Base-by-base conservation (phyloP, 2,888 invertebrate genomes). In the Alloplasta piceator region DNA sequence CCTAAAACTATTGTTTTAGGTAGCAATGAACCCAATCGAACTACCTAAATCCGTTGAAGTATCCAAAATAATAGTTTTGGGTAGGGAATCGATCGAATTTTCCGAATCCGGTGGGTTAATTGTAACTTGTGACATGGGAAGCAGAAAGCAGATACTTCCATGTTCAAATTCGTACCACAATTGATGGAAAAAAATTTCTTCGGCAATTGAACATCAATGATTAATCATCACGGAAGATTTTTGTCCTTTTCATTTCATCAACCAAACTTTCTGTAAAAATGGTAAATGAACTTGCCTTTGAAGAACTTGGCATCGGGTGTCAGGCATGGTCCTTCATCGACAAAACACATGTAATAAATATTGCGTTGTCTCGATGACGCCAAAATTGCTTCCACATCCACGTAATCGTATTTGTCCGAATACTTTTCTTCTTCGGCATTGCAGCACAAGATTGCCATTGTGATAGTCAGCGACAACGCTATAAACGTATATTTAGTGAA, bases 341-440 rank as follows among this genome's bases (percentile, higher is more conserved):
- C 61, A 55, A 89, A 84, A 67, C 89, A 90, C 14, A 82, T 80
- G 68, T 88, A 87, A 67, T 90, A 89, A 12, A 83, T 80, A 41
- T 85, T 76, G 0, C 89, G 86, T 46, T 87, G 78, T 26, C 83
- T 82, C 7, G 83, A 76, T 75, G 87, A 86, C 5, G 74, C 58
- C 26, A 90, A 76, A 80, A 89, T 88, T 0, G 70, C 80, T 26
- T 89, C 89, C 38, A 88, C 87, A 78, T 89, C 83, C 52, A 89
- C 71, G 67, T 87, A 80, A 82, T 85, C 85, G 78, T 86, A 87
- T 52, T 83, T 87, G 68, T 81, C 79, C 36, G 86, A 82, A 63
- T 87, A 87, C 2, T 68, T 41, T 12, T 81, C 66, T 14, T 80
- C 56, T 1, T 60, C 56, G 0, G 63, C 64, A 16, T 74, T 73